These are phyloP conservation scores for Centroberyx gerrardi DNA, from an alignment of 2,797 vertebrate genomes.

Conservation along the genomic window DNA sequence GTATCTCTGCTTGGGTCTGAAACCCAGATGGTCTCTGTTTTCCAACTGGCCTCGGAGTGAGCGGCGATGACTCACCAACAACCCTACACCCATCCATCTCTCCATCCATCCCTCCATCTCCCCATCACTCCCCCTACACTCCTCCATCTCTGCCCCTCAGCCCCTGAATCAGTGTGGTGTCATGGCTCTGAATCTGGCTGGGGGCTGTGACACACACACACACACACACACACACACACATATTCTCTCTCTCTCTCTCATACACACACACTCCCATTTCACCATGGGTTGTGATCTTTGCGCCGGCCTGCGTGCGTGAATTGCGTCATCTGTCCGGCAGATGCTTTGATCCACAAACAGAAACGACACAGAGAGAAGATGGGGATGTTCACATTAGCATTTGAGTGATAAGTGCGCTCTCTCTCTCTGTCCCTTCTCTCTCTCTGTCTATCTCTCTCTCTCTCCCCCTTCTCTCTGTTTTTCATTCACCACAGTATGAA, in stretches of 20 bases:
- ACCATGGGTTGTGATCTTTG: constrained; percentile 55
- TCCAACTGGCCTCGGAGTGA: constrained; percentile 11
- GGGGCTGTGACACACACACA: constrained; percentile 14
- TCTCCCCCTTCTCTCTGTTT: constrained; percentile 17
- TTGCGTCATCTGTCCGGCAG: constrained; percentile 67
- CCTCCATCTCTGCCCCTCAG: constrained; percentile 53
- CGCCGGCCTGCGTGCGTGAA: constrained; percentile 30
- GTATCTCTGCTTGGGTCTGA: background rate
- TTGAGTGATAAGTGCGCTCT: constrained; percentile 52
- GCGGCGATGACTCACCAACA: constrained; percentile 50
- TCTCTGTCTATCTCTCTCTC: background rate
- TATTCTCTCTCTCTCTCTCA: background rate
- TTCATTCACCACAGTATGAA: constrained; percentile 63
- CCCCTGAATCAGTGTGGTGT: constrained; percentile 64
- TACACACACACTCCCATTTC: constrained; percentile 30
- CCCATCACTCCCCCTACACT: constrained; percentile 40
- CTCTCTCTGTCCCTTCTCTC: background rate
- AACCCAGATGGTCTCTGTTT: background rate
- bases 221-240: constrained; percentile 2
- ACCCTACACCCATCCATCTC: constrained; percentile 9
- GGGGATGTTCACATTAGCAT: constrained; percentile 64
- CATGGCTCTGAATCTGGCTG: constrained; percentile 46
- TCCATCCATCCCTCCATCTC: constrained; percentile 29
- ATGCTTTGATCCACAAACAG: constrained; percentile 66
- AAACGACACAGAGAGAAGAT: constrained; percentile 24